Evolutionary conservation across 2,797 vertebrate species (phyloP).

Genomic region (Molothrus ater): DNA sequence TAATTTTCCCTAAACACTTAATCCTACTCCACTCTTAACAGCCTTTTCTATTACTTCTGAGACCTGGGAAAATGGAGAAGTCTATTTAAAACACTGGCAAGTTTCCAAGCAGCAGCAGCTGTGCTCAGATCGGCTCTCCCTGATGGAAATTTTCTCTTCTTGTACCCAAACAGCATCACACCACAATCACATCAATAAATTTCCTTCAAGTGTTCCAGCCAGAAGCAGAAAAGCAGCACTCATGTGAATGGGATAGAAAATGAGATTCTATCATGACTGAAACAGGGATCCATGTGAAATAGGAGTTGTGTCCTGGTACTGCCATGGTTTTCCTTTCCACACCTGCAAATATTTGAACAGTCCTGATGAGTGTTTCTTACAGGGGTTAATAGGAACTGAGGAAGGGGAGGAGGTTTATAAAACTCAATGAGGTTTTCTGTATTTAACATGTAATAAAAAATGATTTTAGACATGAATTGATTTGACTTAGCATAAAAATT

Average conservation of each 20-base stretch:
- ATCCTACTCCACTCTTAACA: background rate
- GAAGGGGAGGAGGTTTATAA: background rate
- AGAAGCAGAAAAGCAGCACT: background rate
- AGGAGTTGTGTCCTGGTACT: background rate
- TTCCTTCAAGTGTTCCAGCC: background rate
- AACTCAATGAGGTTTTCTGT: background rate
- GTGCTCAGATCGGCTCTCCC: background rate
- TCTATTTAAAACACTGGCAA: slow-evolving; percentile 28
- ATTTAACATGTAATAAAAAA: background rate
- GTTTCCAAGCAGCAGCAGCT: slow-evolving; percentile 30
- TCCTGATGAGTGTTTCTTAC: background rate
- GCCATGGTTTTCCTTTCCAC: background rate
- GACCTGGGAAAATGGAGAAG: slow-evolving; percentile 23
- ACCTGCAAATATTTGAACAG: background rate
- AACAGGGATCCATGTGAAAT: background rate
- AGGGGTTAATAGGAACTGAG: background rate
- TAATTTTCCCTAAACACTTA: background rate
- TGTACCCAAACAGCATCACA: background rate
- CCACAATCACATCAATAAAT: background rate
- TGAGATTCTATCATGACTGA: background rate
- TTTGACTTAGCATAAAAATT: background rate
- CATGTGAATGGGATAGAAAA: background rate
- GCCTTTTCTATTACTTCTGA: background rate
- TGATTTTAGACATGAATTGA: background rate
- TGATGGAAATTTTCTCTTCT: background rate